Percentiles rank a stretch among this genome's conserved stretches.
Evolutionary conservation across 1,140 invertebrate genomes (phyloP).

Genomic region (Drosophila subpulchrella): DNA sequence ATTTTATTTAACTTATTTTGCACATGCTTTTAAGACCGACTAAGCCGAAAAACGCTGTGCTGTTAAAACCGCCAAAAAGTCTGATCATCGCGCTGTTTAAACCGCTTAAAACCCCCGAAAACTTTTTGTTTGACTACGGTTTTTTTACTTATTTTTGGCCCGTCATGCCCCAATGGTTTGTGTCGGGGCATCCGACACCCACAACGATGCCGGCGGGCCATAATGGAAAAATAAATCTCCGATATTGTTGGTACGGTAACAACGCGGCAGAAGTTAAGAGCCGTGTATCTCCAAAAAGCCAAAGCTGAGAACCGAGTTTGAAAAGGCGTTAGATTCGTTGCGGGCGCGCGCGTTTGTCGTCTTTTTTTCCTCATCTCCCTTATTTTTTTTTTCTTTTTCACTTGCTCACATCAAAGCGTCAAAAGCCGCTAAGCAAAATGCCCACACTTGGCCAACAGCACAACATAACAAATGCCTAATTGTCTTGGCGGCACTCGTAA

Average conservation of each 20-base stretch:
- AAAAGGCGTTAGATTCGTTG: conserved; percentile 81
- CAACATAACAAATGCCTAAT: conserved; percentile 78
- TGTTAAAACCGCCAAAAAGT: conserved; percentile 43
- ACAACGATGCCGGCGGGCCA: conserved; percentile 74
- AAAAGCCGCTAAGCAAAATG: conserved; percentile 81
- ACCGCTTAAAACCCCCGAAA: conserved; percentile 36
- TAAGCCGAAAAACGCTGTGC: conserved; percentile 22
- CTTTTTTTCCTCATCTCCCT: conserved; percentile 11
- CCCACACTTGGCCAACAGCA: conserved; percentile 66
- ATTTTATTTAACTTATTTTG: conserved; percentile 27
- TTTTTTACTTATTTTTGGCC: conserved; percentile 46
- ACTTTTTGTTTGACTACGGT: conserved; percentile 27
- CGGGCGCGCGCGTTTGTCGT: conserved; percentile 61
- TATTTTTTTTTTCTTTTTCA: conserved; percentile 46
- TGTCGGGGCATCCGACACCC: conserved; percentile 70
- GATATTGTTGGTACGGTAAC: conserved; percentile 45
- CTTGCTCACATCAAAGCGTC: conserved; percentile 76
- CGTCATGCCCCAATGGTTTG: conserved; percentile 72
- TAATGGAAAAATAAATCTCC: conserved; percentile 82
- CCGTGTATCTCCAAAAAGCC: conserved; percentile 52
- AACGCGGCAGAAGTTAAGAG: conserved; percentile 61
- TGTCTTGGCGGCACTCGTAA: conserved; percentile 82
- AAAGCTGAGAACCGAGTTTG: conserved; percentile 59
- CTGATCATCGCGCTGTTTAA: conserved; percentile 27
- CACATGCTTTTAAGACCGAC: conserved; percentile 1